Evolutionary conservation across 92 coral and sea anemone genomes (phyloP).

Genomic region (Phenganax stokvisi): DNA sequence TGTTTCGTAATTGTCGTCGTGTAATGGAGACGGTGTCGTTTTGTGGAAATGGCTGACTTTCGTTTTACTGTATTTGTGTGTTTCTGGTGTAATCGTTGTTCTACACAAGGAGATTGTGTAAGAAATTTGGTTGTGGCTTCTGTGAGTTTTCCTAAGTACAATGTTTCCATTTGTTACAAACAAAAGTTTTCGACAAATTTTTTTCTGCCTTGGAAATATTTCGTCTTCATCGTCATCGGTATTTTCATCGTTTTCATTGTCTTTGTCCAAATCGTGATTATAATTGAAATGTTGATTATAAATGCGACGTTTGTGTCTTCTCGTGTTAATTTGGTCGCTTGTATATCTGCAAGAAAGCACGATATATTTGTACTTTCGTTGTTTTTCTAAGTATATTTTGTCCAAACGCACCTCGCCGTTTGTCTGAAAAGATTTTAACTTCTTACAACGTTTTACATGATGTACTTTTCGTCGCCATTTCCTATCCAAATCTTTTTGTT

Average conservation of each 20-base stretch:
- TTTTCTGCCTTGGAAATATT: background rate
- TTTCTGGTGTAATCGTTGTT: background rate
- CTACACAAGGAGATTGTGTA: constrained; percentile 18
- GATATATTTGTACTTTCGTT: constrained; percentile 33
- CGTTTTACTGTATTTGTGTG: background rate
- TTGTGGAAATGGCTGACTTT: background rate
- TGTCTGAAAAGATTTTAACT: constrained; percentile 56
- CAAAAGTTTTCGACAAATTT: constrained; percentile 30
- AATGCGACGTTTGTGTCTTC: background rate
- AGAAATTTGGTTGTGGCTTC: background rate
- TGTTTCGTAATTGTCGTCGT: background rate
- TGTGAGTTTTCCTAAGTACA: background rate
- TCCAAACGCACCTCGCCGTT: constrained; percentile 58
- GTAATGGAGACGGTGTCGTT: background rate
- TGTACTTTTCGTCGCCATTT: constrained; percentile 65
- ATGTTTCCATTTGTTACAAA: constrained; percentile 26
- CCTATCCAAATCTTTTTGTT: constrained; percentile 35
- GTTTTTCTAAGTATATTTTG: constrained; percentile 5
- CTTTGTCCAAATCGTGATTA: background rate
- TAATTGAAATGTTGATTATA: background rate
- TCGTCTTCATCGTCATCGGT: constrained; percentile 6
- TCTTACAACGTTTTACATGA: constrained; percentile 62
- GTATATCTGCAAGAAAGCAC: constrained; percentile 19
- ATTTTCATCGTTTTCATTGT: background rate
- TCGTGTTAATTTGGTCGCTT: background rate